Evolutionary conservation across 2,113 vertebrate genomes (phyloP), one percentile per base, ranked within the genome.

Genomic region (Phyllostomus hastatus): DNA sequence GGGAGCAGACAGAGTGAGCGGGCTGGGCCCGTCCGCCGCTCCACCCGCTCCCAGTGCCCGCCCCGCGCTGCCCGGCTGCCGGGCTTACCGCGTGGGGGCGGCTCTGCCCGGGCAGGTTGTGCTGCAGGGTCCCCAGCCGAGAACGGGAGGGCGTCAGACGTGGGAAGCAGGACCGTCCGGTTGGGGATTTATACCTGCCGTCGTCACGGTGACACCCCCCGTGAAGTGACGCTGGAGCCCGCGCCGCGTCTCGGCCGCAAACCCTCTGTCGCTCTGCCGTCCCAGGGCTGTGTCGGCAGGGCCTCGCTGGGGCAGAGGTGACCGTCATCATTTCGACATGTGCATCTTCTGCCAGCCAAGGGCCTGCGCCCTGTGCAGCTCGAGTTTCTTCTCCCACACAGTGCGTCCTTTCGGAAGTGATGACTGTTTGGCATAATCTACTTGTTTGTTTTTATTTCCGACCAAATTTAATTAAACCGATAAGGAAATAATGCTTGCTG

Each of bases 1-100:
- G 98, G 86, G 96, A 92, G 64, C 96, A 98, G 98, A 98, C 98
- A 98, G 96, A 97, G 98, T 95, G 96, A 95, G 97, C 97, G 98
- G 97, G 98, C 98, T 98, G 98, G 97, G 99, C 97, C 98, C 99
- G 99, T 99, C 99, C 99, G 99, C 98, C 99, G 94, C 98, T 98
- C 99, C 99, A 99, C 99, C 99, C 99, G 99, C 98, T 98, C 98
- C 50, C 96, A 93, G 96, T 94, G 89, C 54, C 31, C 0, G 33
- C 97, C 97, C 66, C 48, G 43, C 94, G n/a, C 97, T 92, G 88
- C 98, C 81, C 81, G 88, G 98, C 92, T 96, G 95, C 94, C 50
- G 88, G 41, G 79, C 79, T 96, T 90, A 83, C 91, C 97, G 98
- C 98, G 98, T 81, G 92, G 97, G 97, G 87, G 81, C 94, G 50